Evolutionary conservation across 2,797 vertebrate genomes (phyloP).

Genomic region (Lagodon rhomboides): DNA sequence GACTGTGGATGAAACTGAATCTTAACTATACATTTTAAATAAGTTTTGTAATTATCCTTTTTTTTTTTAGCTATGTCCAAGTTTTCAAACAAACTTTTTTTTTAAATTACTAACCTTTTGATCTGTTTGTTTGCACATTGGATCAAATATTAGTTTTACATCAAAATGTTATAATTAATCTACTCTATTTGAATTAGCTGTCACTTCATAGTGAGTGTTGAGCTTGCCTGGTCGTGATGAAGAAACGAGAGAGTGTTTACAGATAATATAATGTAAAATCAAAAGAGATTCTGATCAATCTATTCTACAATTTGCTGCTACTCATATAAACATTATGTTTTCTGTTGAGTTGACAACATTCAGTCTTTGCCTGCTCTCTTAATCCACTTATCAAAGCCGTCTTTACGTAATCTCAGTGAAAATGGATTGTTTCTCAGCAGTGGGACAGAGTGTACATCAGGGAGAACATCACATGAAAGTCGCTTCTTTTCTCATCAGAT

Average conservation of each 20-base stretch:
- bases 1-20: not conserved
- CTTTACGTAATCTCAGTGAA: conserved; percentile 12
- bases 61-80: not conserved
- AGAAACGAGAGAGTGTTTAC: not conserved
- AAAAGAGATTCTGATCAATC: conserved; percentile 1
- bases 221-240: not conserved
- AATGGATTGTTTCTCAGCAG: conserved; percentile 3
- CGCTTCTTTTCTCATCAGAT: conserved; percentile 45
- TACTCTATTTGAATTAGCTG: not conserved
- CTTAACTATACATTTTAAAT: not conserved
- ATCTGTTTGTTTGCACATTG: too few species aligned
- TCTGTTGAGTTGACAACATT: conserved; percentile 8
- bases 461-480: conserved; percentile 68
- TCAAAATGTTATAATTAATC: not conserved
- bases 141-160: not conserved
- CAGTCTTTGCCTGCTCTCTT: not conserved
- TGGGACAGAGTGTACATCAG: conserved; percentile 16
- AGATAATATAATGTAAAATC: conserved; percentile 1
- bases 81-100: not conserved
- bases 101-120: too few species aligned
- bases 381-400: conserved; percentile 15
- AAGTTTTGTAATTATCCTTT: not conserved
- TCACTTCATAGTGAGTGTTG: not conserved
- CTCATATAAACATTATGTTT: not conserved
- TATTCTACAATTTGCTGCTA: not conserved